A percentile compares a stretch with the other conserved stretches of the same genome.
Evolutionary conservation across 2,113 vertebrate genomes (phyloP).

Genomic region (Spermophilus dauricus): DNA sequence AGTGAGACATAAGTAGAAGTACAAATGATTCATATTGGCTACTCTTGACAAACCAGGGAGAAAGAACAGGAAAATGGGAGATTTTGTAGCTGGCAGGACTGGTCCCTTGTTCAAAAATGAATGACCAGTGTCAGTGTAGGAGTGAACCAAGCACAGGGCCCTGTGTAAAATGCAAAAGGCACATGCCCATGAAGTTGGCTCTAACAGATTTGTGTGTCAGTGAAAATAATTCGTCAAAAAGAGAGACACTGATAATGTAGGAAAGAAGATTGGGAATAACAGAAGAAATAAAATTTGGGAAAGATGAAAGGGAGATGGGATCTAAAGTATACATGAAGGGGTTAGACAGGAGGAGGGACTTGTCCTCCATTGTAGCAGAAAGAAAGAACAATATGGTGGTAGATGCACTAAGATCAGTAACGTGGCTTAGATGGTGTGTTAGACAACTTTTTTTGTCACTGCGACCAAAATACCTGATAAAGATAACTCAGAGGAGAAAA

Average conservation of each 20-base stretch:
- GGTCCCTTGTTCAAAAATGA: not conserved
- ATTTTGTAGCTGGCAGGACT: too few relatives aligned
- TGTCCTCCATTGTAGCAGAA: too few relatives aligned
- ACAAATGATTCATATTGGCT: not conserved
- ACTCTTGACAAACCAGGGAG: not conserved
- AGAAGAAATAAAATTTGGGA: not conserved
- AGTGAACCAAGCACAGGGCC: not conserved
- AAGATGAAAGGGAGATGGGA: not conserved
- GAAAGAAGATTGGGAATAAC: not conserved
- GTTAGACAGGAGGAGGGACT: not conserved
- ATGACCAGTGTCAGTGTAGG: not conserved
- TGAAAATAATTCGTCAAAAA: not conserved
- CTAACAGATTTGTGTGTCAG: not conserved
- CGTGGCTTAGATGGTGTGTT: too few relatives aligned
- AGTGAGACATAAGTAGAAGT: not conserved
- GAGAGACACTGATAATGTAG: not conserved
- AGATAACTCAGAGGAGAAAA: too few relatives aligned
- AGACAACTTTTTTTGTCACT: too few relatives aligned
- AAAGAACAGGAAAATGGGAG: not conserved
- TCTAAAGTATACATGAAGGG: not conserved
- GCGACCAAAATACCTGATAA: too few relatives aligned
- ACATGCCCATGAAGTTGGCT: not conserved
- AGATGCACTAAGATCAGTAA: accelerated
- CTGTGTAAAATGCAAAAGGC: not conserved
- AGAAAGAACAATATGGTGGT: not conserved